A percentile compares a stretch with the other conserved stretches of the same genome.
phyloP scores from a whole-genome alignment of 2,113 vertebrate species.

The Xiphophorus hellerii region DNA sequence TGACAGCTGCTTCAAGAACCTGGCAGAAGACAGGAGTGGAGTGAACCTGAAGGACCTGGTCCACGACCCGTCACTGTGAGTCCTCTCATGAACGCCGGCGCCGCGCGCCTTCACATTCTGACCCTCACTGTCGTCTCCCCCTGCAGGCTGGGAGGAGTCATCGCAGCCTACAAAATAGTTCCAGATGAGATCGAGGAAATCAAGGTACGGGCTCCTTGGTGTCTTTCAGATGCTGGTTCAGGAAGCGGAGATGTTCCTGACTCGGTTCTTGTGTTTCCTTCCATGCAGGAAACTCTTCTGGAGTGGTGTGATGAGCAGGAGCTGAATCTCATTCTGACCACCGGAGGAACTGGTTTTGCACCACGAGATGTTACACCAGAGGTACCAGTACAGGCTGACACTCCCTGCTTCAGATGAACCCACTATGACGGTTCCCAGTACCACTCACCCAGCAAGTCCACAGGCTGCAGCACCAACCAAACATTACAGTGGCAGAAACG shows the following conservation, averaged over 20 bases:
- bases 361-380: constrained; percentile 98
- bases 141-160: constrained; percentile 94
- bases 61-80: constrained; percentile 98
- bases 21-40: constrained; percentile 97
- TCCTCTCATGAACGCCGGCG: constrained; percentile 61
- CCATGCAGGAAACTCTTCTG: constrained; percentile 90
- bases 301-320: constrained; percentile 99
- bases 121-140: constrained; percentile 27
- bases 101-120: not conserved
- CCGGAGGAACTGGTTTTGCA: constrained; percentile 98
- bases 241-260: not conserved
- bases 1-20: constrained; percentile 98
- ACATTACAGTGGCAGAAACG: no score
- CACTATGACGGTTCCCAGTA: no score
- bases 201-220: constrained; percentile 83
- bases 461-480: no score
- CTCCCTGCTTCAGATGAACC: no score
- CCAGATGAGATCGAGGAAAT: constrained; percentile 98
- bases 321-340: constrained; percentile 98
- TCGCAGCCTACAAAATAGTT: constrained; percentile 98
- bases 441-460: no score
- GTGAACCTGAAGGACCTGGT: constrained; percentile 99
- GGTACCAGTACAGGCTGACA: constrained; percentile 76
- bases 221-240: no score
- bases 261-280: constrained; percentile 26